Evolutionary conservation across 2,113 vertebrate species (phyloP), one percentile per base, ranked within the genome.

Genomic region (Struthidea cinerea): DNA sequence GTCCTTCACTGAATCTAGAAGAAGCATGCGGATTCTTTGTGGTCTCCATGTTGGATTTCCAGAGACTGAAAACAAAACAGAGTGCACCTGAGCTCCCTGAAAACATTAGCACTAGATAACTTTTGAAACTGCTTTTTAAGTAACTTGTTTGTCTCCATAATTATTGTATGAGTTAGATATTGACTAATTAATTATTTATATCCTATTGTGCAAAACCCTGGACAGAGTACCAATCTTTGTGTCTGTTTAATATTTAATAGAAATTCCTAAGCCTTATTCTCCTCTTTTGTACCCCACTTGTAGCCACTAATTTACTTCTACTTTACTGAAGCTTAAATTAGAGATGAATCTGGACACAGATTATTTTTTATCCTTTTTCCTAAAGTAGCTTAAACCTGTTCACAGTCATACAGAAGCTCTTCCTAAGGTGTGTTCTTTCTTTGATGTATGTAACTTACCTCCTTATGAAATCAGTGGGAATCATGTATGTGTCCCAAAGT

Each of bases 121-220:
- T 82, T 85, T 89, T 97, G 83, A 65, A 93, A 64, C 71, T 90
- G 16, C 21, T 79, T 83, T 75, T 49, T 55, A 69, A 87, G 49
- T n/a, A 67, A 85, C 61, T 82, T 71, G 52, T 47, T 84, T 89
- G 15, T 67, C 75, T 87, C 46, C 37, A 59, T 91, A 80, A 74
- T 77, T 79, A 89, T 60, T 92, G 65, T 91, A 75, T 95, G 88
- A 89, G 26, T 56, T 92, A 75, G 55, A 13, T 76, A 80, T 81
- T 75, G 68, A 85, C 49, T 89, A 91, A 87, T 92, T 95, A 87
- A 27, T 28, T 86, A 95, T 92, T 93, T 39, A 60, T 41, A 64
- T 83, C 22, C 32, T 80, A 53, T 88, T 95, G 67, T 92, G 77
- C 57, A 71, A 93, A 94, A 82, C 60, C 18, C 7, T 27, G 63